A percentile compares a stretch with the other conserved stretches of the same genome.
These are phyloP conservation scores for Colostygia pectinataria DNA, from an alignment of 2,888 invertebrate species.

Conservation along the genomic window DNA sequence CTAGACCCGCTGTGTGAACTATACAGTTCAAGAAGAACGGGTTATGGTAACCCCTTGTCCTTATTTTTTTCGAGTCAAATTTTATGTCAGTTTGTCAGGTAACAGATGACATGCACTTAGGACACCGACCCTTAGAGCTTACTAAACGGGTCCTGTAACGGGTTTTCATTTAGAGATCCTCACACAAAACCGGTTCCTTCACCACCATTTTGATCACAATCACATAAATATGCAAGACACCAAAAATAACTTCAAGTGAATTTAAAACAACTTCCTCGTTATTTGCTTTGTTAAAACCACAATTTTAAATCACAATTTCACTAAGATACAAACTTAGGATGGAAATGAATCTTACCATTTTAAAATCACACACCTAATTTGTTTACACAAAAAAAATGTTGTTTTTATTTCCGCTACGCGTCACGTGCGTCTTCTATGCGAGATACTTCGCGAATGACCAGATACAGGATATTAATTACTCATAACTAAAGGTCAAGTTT, in stretches of 20 bases:
- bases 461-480: constrained; percentile 46
- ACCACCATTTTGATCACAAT: constrained; percentile 10
- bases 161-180: background rate
- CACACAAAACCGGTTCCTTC: constrained; percentile 15
- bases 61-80: too few species aligned
- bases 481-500: constrained; percentile 66
- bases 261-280: background rate
- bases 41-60: too few species aligned
- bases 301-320: constrained; percentile 16
- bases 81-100: too few species aligned
- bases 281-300: constrained; percentile 1
- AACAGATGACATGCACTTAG: background rate
- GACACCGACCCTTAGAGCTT: constrained; percentile 4
- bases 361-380: constrained; percentile 44
- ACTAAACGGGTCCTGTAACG: constrained; percentile 12
- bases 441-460: constrained; percentile 55
- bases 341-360: constrained; percentile 28
- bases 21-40: too few species aligned
- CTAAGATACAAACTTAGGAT: background rate
- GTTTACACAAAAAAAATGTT: constrained; percentile 40
- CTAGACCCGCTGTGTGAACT: too few species aligned
- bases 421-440: constrained; percentile 47
- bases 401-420: constrained; percentile 41
- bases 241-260: background rate
- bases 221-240: background rate